phyloP scores from a whole-genome alignment of 2,113 vertebrate species.

The Origma solitaria region DNA sequence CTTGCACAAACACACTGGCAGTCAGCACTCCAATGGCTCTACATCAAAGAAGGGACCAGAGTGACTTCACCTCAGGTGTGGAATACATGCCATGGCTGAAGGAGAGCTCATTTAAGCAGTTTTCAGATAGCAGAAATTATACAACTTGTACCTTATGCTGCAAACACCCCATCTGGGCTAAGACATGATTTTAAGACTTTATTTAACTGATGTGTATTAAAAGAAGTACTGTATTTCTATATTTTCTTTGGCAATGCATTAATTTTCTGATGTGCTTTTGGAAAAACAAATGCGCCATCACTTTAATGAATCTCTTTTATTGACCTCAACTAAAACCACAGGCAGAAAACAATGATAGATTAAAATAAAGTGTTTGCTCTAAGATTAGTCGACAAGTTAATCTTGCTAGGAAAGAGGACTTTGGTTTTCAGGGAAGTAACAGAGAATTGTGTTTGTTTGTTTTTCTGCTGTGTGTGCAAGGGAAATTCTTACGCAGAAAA shows the following conservation, averaged over 20 bases:
- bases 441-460: background rate
- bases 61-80: conserved; percentile 44
- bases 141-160: background rate
- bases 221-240: conserved; percentile 10
- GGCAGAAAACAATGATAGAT: conserved; percentile 50
- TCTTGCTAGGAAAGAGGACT: conserved; percentile 19
- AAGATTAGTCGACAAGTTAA: background rate
- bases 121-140: conserved; percentile 37
- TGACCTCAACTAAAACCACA: conserved; percentile 22
- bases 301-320: conserved; percentile 28
- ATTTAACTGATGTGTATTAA: conserved; percentile 14
- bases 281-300: conserved; percentile 19
- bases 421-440: conserved; percentile 16
- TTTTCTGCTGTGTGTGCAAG: background rate
- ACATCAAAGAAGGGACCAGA: conserved; percentile 29
- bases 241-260: conserved; percentile 16
- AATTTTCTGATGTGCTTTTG: background rate
- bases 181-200: background rate
- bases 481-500: background rate
- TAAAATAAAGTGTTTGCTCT: conserved; percentile 38
- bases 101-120: background rate
- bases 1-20: conserved; percentile 41
- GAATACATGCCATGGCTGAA: background rate
- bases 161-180: background rate
- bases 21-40: background rate